Conservation (phyloP, 2,888 invertebrate genomes). For the Cynaeus angustus region DNA sequence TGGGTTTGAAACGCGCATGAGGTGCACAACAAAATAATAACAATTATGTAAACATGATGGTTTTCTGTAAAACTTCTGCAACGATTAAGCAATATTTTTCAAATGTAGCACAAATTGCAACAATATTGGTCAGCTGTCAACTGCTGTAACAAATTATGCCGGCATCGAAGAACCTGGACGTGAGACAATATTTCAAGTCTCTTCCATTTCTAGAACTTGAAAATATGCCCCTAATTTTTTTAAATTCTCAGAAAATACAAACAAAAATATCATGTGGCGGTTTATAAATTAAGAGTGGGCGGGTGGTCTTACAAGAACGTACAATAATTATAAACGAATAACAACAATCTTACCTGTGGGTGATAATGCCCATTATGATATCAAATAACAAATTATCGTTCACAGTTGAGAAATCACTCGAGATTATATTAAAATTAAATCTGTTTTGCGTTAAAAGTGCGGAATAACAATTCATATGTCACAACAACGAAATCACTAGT, state of each 20-base stretch:
- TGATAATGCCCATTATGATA: slow-evolving; percentile 15
- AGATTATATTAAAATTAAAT: slow-evolving; percentile 16
- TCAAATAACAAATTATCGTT: slow-evolving; percentile 26
- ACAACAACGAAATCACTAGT: slow-evolving; percentile 56
- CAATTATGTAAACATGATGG: slow-evolving; percentile 6
- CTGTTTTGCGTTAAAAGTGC: slow-evolving; percentile 36
- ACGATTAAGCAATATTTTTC: slow-evolving; percentile 29
- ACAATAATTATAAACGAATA: slow-evolving; percentile 32
- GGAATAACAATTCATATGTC: slow-evolving; percentile 56
- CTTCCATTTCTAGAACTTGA: neutral
- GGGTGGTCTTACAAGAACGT: slow-evolving; percentile 52
- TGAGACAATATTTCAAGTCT: slow-evolving; percentile 22
- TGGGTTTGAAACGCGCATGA: slow-evolving; percentile 24
- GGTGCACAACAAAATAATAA: neutral
- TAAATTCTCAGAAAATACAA: slow-evolving; percentile 24
- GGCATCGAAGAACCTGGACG: slow-evolving; percentile 2
- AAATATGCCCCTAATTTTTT: slow-evolving; percentile 7
- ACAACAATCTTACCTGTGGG: slow-evolving; percentile 43
- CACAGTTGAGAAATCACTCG: slow-evolving; percentile 16
- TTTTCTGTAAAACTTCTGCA: neutral
- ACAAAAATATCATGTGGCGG: slow-evolving; percentile 57
- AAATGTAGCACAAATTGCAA: slow-evolving; percentile 29
- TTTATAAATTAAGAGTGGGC: slow-evolving; percentile 52
- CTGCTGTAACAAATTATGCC: slow-evolving; percentile 31
- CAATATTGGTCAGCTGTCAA: slow-evolving; percentile 39